A percentile compares a stretch with the other conserved stretches of the same genome.
phyloP scores from a whole-genome alignment of 2,888 invertebrate genomes.

The Muschampia plurimacula region DNA sequence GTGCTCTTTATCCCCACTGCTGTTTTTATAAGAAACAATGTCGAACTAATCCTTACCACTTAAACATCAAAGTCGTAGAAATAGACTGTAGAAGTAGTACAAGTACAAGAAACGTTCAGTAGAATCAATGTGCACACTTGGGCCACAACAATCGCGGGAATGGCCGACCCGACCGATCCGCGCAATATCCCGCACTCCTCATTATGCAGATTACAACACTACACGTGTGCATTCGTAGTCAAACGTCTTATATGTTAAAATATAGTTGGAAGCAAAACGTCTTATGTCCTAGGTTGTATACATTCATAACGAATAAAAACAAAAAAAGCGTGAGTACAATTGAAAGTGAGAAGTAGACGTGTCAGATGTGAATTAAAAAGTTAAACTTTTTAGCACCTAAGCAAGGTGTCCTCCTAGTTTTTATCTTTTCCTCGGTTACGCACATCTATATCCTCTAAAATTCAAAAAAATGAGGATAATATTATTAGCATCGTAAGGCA shows the following conservation, averaged over 20 bases:
- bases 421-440: too few relatives aligned
- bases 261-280: constrained; percentile 29
- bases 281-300: too few relatives aligned
- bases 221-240: constrained; percentile 61
- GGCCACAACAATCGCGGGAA: constrained; percentile 77
- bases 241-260: constrained; percentile 30
- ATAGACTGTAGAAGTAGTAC: neutral
- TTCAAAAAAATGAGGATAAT: too few relatives aligned
- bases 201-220: constrained; percentile 79
- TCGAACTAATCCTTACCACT: neutral
- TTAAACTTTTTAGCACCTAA: too few relatives aligned
- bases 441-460: too few relatives aligned
- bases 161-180: constrained; percentile 72
- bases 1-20: neutral
- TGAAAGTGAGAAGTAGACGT: too few relatives aligned
- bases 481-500: too few relatives aligned
- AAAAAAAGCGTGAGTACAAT: too few relatives aligned
- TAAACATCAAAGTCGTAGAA: constrained; percentile 4
- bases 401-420: too few relatives aligned
- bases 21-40: constrained; percentile 7
- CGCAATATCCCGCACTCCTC: constrained; percentile 76
- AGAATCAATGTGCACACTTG: constrained; percentile 64
- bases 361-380: too few relatives aligned
- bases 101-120: constrained; percentile 12
- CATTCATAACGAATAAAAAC: too few relatives aligned